phyloP scores from a whole-genome alignment of 2,888 invertebrate species.

The Clostera curtula region DNA sequence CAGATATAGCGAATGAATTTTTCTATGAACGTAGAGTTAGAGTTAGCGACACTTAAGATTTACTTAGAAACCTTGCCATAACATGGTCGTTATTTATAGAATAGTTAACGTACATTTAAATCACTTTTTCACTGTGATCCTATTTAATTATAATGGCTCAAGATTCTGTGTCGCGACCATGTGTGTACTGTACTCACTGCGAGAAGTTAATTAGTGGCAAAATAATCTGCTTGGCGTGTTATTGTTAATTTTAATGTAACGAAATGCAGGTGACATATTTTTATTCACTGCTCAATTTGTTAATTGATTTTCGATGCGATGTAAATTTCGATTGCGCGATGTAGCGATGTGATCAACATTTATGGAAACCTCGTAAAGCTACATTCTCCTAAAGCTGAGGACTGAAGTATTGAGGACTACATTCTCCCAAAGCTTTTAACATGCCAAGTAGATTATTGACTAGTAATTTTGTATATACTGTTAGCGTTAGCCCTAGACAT shows the following conservation, averaged over 20 bases:
- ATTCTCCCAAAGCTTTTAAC: too few relatives aligned
- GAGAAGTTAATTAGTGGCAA: constrained; percentile 8
- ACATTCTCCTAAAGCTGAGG: too few relatives aligned
- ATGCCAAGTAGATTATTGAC: constrained; percentile 2
- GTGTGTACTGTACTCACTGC: constrained; percentile 33
- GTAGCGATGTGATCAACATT: too few relatives aligned
- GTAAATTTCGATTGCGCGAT: too few relatives aligned
- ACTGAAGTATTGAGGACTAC: too few relatives aligned
- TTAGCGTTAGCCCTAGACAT: constrained; percentile 53
- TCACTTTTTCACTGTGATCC: constrained; percentile 75
- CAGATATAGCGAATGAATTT: constrained; percentile 59
- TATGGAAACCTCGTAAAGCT: too few relatives aligned
- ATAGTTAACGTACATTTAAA: constrained; percentile 60
- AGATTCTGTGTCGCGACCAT: constrained; percentile 61
- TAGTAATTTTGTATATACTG: constrained; percentile 58
- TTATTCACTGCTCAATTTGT: too few relatives aligned
- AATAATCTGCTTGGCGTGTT: constrained; percentile 17
- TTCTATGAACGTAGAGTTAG: constrained; percentile 66
- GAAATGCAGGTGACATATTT: too few relatives aligned
- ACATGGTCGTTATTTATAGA: constrained; percentile 63
- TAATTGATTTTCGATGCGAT: too few relatives aligned
- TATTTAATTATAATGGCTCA: constrained; percentile 70
- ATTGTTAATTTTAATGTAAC: constrained; percentile 20
- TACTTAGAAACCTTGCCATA: constrained; percentile 71
- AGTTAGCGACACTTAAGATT: constrained; percentile 60